phyloP scores from a whole-genome alignment of 2,113 vertebrate genomes.

The Myotis brandtii region DNA sequence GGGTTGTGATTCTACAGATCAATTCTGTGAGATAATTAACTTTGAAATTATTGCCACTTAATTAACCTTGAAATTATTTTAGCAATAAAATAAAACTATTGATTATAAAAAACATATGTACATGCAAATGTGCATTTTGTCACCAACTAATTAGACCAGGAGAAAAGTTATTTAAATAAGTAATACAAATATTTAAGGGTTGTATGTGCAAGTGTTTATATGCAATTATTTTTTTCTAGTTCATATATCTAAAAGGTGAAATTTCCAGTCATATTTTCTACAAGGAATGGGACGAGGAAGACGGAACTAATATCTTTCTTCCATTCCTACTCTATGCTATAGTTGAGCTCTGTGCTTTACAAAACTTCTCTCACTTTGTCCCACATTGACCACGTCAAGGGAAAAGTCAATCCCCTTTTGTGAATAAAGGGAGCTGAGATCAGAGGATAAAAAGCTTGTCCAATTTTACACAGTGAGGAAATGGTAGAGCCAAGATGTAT shows the following conservation, averaged over 20 bases:
- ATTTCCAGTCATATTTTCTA: slow-evolving; percentile 2
- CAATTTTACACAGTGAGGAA: neutral
- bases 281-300: neutral
- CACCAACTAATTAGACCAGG: neutral
- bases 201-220: neutral
- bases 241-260: neutral
- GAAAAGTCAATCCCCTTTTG: neutral
- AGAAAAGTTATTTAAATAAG: slow-evolving; percentile 1
- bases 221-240: neutral
- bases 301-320: neutral
- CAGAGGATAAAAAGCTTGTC: neutral
- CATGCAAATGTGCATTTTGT: neutral
- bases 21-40: neutral
- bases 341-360: neutral
- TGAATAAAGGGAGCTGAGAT: neutral
- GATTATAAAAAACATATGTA: neutral
- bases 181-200: neutral
- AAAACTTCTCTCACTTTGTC: neutral
- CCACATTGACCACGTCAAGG: neutral
- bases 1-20: neutral
- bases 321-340: neutral
- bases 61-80: neutral
- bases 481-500: neutral
- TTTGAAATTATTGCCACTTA: neutral
- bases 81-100: neutral